Percentiles rank a stretch among this genome's conserved stretches.
Evolutionary conservation across 2,888 invertebrate species (phyloP).

Genomic region (Nasonovia ribisnigri): DNA sequence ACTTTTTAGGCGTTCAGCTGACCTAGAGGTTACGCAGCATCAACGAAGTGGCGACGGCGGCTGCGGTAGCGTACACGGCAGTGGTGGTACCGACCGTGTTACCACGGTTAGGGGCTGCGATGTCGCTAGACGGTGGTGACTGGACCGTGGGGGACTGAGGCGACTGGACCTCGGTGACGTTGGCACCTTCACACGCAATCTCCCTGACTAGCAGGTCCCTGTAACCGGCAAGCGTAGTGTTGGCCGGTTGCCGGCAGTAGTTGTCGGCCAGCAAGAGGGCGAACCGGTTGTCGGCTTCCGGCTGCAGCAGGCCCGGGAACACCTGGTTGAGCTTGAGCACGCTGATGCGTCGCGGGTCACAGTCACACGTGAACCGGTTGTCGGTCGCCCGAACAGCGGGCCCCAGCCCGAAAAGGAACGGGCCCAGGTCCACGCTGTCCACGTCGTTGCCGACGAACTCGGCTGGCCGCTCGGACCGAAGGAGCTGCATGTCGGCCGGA

Average conservation of each 20-base stretch:
- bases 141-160: background rate
- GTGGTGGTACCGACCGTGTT: background rate
- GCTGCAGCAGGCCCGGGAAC: slow-evolving; percentile 64
- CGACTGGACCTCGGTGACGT: background rate
- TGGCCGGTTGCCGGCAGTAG: slow-evolving; percentile 35
- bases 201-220: slow-evolving; percentile 30
- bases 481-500: slow-evolving; percentile 49
- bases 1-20: background rate
- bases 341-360: slow-evolving; percentile 64
- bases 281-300: slow-evolving; percentile 61
- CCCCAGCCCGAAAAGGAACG: slow-evolving; percentile 62
- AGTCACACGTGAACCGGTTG: slow-evolving; percentile 65
- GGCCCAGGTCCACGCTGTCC: slow-evolving; percentile 64
- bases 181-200: slow-evolving; percentile 17
- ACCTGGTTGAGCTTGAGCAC: slow-evolving; percentile 65
- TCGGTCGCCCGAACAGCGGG: slow-evolving; percentile 4
- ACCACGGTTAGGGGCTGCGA: background rate
- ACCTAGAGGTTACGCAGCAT: background rate
- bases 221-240: slow-evolving; percentile 54
- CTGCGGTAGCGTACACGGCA: background rate
- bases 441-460: slow-evolving; percentile 54
- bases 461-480: slow-evolving; percentile 29
- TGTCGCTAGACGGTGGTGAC: background rate
- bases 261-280: slow-evolving; percentile 63
- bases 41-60: background rate